phyloP scores from a whole-genome alignment of 1,140 invertebrate species.

The Eupristina koningsbergeri region DNA sequence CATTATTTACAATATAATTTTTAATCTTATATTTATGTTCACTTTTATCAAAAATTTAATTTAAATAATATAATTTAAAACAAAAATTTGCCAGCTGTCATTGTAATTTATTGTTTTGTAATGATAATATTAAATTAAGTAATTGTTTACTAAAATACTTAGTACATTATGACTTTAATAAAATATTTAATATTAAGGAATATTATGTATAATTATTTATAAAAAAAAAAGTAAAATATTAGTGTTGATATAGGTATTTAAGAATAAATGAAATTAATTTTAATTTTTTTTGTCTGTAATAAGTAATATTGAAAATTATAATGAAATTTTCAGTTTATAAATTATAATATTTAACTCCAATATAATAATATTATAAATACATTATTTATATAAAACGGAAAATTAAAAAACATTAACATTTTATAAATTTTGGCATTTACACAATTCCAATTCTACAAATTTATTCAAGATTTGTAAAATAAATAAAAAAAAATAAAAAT shows the following conservation, averaged over 20 bases:
- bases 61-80: neutral
- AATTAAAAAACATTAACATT: neutral
- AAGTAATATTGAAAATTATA: neutral
- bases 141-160: neutral
- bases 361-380: neutral
- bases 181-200: neutral
- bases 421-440: too few relatives aligned
- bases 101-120: slow-evolving; percentile 28
- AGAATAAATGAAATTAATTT: neutral
- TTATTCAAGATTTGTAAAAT: too few relatives aligned
- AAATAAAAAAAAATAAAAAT: too few relatives aligned
- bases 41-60: slow-evolving; percentile 2
- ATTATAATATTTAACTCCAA: neutral
- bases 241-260: neutral
- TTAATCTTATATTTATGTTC: neutral
- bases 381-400: neutral
- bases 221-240: neutral
- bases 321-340: neutral
- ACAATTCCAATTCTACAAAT: too few relatives aligned
- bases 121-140: slow-evolving; percentile 6
- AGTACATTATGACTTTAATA: neutral
- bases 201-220: neutral
- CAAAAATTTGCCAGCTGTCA: slow-evolving; percentile 28
- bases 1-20: neutral
- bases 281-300: neutral